phyloP scores from a whole-genome alignment of 1,140 invertebrate genomes.

The Apis mellifera region Amel_HAv3.1 CM009936.2:6927501-6928000 shows the following conservation, averaged over 20 bases:
- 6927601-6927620: no score
- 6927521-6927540: no score
- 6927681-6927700: no score
- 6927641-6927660: no score
- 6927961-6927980: slow-evolving; percentile 29
- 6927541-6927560: no score
- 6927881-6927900: slow-evolving; percentile 47
- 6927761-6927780: slow-evolving; percentile 9
- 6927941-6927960: slow-evolving; percentile 58
- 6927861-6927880: background rate
- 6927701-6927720: background rate
- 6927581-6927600: no score
- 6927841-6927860: background rate
- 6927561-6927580: no score
- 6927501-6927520: no score
- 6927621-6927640: no score
- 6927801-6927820: background rate
- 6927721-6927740: background rate
- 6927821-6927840: background rate
- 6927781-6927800: slow-evolving; percentile 7
- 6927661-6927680: no score
- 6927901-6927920: slow-evolving; percentile 56
- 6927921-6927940: slow-evolving; percentile 60
- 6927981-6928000: slow-evolving; percentile 12
- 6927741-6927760: background rate